Base-by-base conservation (phyloP, 2,797 vertebrate species). In the Notamacropus eugenii region DNA sequence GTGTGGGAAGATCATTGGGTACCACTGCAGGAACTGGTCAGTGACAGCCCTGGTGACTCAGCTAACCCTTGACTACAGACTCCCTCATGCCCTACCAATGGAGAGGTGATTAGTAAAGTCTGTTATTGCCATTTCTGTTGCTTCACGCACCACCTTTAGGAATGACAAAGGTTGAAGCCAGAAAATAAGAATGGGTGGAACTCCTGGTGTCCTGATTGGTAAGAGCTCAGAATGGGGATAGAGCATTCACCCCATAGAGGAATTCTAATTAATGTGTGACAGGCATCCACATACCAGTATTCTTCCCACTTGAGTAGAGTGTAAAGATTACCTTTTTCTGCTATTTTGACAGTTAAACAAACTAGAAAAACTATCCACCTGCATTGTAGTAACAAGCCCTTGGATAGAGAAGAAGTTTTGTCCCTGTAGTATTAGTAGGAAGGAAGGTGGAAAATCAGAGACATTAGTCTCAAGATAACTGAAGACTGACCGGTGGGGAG, bases 271-370 rank as follows among this genome's bases (percentile, higher is more conserved):
- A 82, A 82, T 82, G 74, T 82, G 74, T 27, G n/a, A 46, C 3
- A 27, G 74, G 8, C 9, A 31, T 11, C 90, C 8, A 55, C 74
- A 14, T 91, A 4, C 90, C 52, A 91, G 0, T 54, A 22, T 22
- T 40, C 12, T 34, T 29, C 4, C 11, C 14, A 31, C 28, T 54
- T 52, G 13, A 54, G 28, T 2, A 54, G 90, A 54, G 29, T 54
- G 40, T 91, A 34, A 54, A 54, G 52, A 54, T 54, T 54, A 54
- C 54, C 40, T 82, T 91, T 91, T 91, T 9, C 31, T n/a, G 28
- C 52, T 55, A 28, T 54, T 97, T 96, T 90, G 82, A 0, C 97
- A 98, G 98, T 98, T 92, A 96, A 97, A 96, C 97, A 95, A 97
- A 96, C 97, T 92, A 96, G 91, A 95, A 96, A 97, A 97, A 50